phyloP scores from a whole-genome alignment of 2,797 vertebrate species.

The Masticophis lateralis region DNA sequence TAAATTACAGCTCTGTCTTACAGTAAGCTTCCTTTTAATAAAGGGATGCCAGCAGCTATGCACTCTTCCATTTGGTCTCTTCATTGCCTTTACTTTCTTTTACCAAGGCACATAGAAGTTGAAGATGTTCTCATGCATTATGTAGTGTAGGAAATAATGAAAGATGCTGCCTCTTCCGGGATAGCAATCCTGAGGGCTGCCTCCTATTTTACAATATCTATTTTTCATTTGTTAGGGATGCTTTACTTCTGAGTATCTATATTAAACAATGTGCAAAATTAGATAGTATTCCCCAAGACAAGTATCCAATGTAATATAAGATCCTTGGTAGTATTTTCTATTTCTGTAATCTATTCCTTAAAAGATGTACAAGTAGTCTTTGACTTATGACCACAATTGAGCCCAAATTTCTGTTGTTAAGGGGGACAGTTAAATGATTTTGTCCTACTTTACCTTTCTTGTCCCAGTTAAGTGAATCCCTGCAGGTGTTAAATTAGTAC shows the following conservation, averaged over 20 bases:
- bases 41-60: not conserved
- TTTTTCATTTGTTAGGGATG: not conserved
- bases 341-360: not conserved
- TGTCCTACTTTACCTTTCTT: too few relatives aligned
- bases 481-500: too few relatives aligned
- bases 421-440: too few relatives aligned
- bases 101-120: not conserved
- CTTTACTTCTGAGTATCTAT: not conserved
- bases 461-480: too few relatives aligned
- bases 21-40: not conserved
- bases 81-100: not conserved
- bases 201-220: not conserved
- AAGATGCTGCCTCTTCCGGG: not conserved
- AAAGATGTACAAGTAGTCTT: not conserved
- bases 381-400: too few relatives aligned
- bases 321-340: not conserved
- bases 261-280: not conserved
- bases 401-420: too few relatives aligned
- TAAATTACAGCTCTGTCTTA: not conserved
- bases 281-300: not conserved
- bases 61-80: not conserved
- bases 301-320: not conserved
- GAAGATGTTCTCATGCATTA: not conserved
- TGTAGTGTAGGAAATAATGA: not conserved
- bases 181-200: not conserved